phyloP scores from a whole-genome alignment of 2,888 invertebrate genomes.

The Apotomis capreana region DNA sequence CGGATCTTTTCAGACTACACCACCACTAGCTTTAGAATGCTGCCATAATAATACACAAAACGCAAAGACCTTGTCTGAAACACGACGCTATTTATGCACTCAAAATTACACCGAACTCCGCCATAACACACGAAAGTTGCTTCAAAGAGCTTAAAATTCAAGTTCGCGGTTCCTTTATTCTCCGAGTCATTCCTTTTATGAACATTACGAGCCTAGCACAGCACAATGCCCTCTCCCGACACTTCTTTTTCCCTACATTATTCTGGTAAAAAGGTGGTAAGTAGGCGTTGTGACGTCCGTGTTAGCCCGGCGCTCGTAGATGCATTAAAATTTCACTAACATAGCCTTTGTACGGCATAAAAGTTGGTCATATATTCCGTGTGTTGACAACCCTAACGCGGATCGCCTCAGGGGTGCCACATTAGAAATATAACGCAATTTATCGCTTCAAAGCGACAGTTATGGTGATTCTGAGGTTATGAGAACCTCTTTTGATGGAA shows the following conservation, averaged over 20 bases:
- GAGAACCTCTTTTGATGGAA: neutral
- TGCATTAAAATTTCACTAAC: constrained; percentile 51
- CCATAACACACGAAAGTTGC: constrained; percentile 31
- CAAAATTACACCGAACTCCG: constrained; percentile 14
- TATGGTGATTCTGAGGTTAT: constrained; percentile 40
- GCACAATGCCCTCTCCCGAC: constrained; percentile 16
- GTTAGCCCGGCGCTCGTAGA: constrained; percentile 23
- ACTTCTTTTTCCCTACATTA: constrained; percentile 16
- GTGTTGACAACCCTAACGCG: constrained; percentile 47
- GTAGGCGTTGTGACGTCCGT: constrained; percentile 8
- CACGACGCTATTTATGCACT: constrained; percentile 1
- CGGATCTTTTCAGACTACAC: too few relatives aligned
- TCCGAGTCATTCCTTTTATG: constrained; percentile 25
- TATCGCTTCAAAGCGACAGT: constrained; percentile 46
- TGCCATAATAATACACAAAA: neutral
- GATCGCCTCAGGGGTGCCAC: constrained; percentile 48
- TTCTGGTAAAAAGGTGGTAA: constrained; percentile 27
- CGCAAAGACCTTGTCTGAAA: neutral
- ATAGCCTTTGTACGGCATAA: constrained; percentile 49
- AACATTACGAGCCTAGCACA: constrained; percentile 24
- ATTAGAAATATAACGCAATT: constrained; percentile 50
- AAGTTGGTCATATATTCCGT: constrained; percentile 47
- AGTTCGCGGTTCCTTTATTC: constrained; percentile 25
- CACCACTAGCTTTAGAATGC: too few relatives aligned
- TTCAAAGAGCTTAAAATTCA: constrained; percentile 35